Conservation (phyloP, 2,797 vertebrate genomes). For the Melanogrammus aeglefinus region DNA sequence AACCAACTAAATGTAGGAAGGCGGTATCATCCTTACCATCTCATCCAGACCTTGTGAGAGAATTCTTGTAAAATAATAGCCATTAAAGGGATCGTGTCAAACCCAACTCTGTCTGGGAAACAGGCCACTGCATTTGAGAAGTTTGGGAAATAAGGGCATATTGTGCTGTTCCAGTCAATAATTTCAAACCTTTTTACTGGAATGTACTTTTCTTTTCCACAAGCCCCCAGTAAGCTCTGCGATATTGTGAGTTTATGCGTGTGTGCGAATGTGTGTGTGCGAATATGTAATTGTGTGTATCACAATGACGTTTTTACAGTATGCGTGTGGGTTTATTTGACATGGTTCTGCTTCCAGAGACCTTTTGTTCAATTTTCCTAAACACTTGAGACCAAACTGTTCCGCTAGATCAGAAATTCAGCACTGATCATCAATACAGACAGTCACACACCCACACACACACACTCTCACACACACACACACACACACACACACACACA, state of each 20-base stretch:
- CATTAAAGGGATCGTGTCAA: slow-evolving; percentile 21
- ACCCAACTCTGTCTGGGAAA: slow-evolving; percentile 28
- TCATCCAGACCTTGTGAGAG: background rate
- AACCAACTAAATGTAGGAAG: background rate
- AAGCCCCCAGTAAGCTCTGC: slow-evolving; percentile 20
- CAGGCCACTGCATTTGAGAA: slow-evolving; percentile 18
- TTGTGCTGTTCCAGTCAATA: slow-evolving; percentile 30
- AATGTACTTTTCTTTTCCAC: slow-evolving; percentile 34
- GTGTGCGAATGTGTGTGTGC: background rate
- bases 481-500: background rate
- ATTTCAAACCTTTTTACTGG: slow-evolving; percentile 39
- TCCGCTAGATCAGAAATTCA: background rate
- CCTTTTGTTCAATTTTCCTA: slow-evolving; percentile 1
- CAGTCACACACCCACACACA: background rate
- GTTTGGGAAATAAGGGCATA: slow-evolving; percentile 17
- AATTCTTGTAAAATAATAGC: slow-evolving; percentile 16
- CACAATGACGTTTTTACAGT: background rate
- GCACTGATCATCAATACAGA: background rate
- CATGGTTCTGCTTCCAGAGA: background rate
- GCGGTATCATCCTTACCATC: background rate
- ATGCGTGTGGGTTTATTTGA: slow-evolving; percentile 15
- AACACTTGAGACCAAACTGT: background rate
- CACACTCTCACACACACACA: background rate
- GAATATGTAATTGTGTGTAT: background rate
- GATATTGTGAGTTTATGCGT: slow-evolving; percentile 13